These are phyloP conservation scores for Hypomecis punctinalis DNA, from an alignment of 2,888 invertebrate genomes.

Conservation along the genomic window DNA sequence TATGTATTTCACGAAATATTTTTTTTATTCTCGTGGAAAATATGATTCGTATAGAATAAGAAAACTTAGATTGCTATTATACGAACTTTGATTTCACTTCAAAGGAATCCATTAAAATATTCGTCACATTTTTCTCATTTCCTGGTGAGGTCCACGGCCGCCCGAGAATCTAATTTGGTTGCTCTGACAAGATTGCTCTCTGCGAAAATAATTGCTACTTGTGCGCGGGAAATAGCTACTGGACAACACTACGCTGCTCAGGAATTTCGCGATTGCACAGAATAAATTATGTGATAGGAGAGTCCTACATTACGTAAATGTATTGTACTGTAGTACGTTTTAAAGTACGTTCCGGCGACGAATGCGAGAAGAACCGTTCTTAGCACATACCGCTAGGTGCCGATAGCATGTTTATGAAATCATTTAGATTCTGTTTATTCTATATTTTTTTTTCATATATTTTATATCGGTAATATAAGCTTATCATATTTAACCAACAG, in stretches of 20 bases:
- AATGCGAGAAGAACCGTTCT: too few species aligned
- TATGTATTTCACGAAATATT: conserved; percentile 14
- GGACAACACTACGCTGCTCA: conserved; percentile 10
- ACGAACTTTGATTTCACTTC: conserved; percentile 61
- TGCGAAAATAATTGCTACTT: conserved; percentile 31
- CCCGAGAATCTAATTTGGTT: conserved; percentile 41
- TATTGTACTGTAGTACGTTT: too few species aligned
- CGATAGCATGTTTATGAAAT: too few species aligned
- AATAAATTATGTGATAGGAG: too few species aligned
- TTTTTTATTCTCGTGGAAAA: conserved; percentile 35
- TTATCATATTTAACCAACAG: too few species aligned
- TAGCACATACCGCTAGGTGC: too few species aligned
- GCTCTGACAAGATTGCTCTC: conserved; percentile 33
- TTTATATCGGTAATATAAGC: too few species aligned
- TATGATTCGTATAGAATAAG: conserved; percentile 44
- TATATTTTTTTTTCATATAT: too few species aligned
- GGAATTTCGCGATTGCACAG: background rate
- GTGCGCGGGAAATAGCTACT: conserved; percentile 15
- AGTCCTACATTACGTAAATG: too few species aligned
- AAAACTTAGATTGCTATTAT: conserved; percentile 72
- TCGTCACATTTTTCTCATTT: conserved; percentile 34
- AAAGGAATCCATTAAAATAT: conserved; percentile 53
- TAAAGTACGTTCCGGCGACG: too few species aligned
- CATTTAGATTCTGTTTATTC: too few species aligned
- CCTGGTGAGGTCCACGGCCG: conserved; percentile 30